Percentiles rank a stretch among this genome's conserved stretches.
Conservation (phyloP, 2,113 vertebrate genomes). For the Grammomys dolichurus region DNA sequence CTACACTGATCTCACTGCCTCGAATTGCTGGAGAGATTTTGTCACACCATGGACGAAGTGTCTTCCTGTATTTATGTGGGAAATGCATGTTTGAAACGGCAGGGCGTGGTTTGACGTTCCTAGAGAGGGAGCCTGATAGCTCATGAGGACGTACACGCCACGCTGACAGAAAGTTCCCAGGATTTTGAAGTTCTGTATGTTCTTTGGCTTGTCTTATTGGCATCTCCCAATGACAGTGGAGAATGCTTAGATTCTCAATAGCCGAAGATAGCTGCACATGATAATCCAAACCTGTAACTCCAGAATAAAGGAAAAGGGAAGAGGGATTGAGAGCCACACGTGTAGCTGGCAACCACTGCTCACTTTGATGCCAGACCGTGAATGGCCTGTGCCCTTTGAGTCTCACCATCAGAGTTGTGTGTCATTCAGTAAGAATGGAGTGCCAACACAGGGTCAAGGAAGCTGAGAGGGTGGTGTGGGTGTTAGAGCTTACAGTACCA, state of each 20-base stretch:
- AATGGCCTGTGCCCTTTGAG: not conserved
- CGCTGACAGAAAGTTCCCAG: conserved; percentile 12
- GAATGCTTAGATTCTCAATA: not conserved
- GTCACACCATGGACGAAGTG: not conserved
- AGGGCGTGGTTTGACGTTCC: conserved; percentile 1
- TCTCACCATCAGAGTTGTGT: not conserved
- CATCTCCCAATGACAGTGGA: not conserved
- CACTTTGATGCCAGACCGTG: too few species aligned
- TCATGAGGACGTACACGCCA: not conserved
- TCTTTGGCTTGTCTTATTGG: not conserved
- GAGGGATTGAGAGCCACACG: too few species aligned
- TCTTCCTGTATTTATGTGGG: conserved; percentile 30
- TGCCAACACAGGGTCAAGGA: not conserved
- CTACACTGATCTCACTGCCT: not conserved
- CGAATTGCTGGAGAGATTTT: conserved; percentile 7
- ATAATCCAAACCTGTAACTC: not conserved
- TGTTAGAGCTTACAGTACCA: not conserved
- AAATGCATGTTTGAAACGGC: conserved; percentile 54
- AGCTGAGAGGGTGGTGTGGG: not conserved
- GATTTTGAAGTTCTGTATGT: not conserved
- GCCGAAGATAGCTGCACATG: not conserved
- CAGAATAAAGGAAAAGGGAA: not conserved
- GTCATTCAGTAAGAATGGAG: not conserved
- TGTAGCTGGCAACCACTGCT: too few species aligned
- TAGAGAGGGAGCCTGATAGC: conserved; percentile 38